phyloP scores from a whole-genome alignment of 2,888 invertebrate genomes.

The Melinopterus prodromus region DNA sequence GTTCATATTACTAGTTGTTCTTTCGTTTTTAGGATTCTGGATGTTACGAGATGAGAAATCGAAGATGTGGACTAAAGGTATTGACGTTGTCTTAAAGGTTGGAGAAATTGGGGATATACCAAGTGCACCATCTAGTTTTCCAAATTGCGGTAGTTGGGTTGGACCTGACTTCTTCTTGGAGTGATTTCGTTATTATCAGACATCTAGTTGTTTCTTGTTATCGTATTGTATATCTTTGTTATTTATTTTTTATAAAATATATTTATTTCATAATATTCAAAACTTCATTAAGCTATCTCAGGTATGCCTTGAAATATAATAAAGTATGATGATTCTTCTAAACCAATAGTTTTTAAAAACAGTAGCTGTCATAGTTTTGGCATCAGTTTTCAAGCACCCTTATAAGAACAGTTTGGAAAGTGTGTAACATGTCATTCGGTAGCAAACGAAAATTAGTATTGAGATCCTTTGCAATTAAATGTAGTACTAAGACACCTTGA shows the following conservation, averaged over 20 bases:
- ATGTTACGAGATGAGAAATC: conserved; percentile 80
- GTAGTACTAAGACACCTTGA: no score
- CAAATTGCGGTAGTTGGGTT: conserved; percentile 79
- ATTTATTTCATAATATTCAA: conserved; percentile 14
- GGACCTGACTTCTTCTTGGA: conserved; percentile 80
- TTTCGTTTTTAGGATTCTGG: conserved; percentile 66
- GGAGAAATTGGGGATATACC: conserved; percentile 73
- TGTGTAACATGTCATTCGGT: no score
- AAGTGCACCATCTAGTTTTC: conserved; percentile 75
- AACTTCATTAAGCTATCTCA: background rate
- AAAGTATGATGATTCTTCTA: no score
- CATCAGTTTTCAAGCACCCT: no score
- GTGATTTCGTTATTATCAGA: conserved; percentile 50
- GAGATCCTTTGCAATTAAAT: no score
- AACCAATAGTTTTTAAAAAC: no score
- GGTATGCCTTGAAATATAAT: background rate
- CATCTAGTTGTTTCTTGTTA: conserved; percentile 21
- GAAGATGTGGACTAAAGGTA: conserved; percentile 77
- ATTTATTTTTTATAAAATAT: conserved; percentile 33
- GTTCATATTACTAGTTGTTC: background rate
- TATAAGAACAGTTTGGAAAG: no score
- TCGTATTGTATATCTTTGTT: conserved; percentile 28
- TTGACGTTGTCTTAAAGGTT: conserved; percentile 78
- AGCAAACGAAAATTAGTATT: no score
- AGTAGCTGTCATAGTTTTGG: no score